Conservation (phyloP, 2,797 vertebrate species). For the Notamacropus eugenii region DNA sequence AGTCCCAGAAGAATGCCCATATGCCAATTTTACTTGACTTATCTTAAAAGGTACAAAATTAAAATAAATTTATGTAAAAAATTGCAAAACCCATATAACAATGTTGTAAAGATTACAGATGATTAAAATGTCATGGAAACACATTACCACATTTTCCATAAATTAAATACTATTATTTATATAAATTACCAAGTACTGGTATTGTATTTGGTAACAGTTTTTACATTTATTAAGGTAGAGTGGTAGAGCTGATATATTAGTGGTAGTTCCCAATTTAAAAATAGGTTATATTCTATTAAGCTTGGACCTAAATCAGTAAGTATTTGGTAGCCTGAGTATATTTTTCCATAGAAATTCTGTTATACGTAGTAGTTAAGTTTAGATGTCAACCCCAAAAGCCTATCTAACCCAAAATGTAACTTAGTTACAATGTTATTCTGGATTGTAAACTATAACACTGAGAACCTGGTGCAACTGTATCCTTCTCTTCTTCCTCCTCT, state of each 20-base stretch:
- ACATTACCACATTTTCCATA: neutral
- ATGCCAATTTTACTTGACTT: slow-evolving; percentile 49
- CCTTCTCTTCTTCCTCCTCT: too few species aligned
- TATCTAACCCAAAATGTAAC: neutral
- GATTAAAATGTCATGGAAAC: slow-evolving; percentile 32
- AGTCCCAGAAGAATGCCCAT: slow-evolving; percentile 43
- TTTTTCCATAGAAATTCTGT: neutral
- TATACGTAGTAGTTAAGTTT: neutral
- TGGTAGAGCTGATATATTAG: neutral
- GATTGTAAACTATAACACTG: neutral
- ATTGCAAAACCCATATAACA: slow-evolving; percentile 37
- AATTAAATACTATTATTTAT: slow-evolving; percentile 15
- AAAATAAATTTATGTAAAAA: slow-evolving; percentile 59
- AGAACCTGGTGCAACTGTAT: neutral
- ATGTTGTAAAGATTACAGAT: slow-evolving; percentile 3
- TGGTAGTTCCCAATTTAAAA: neutral
- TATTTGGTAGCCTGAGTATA: neutral
- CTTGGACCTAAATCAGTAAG: neutral
- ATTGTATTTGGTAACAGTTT: slow-evolving; percentile 1
- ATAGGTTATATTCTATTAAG: neutral
- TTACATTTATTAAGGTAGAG: neutral
- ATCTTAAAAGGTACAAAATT: slow-evolving; percentile 60
- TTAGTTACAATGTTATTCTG: neutral
- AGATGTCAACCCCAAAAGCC: neutral
- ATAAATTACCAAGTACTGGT: neutral